Conservation (phyloP, 2,888 invertebrate genomes). For the Ormia ochracea region DNA sequence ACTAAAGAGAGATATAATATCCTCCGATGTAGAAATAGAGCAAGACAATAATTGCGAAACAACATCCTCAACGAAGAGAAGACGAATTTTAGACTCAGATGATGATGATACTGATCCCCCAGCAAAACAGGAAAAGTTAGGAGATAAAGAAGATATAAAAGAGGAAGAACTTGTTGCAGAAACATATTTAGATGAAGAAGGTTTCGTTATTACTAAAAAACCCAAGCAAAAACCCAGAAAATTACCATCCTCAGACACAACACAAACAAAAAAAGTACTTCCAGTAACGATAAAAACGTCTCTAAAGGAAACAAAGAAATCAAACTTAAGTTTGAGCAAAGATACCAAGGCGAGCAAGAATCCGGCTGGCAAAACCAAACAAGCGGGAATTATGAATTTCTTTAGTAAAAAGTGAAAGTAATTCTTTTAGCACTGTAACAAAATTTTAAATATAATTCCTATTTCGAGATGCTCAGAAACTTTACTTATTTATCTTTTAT, state of each 20-base stretch:
- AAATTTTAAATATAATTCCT: no score
- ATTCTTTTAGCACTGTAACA: no score
- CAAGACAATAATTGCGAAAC: constrained; percentile 64
- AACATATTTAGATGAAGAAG: constrained; percentile 74
- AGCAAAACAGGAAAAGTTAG: constrained; percentile 62
- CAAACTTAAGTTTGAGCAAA: constrained; percentile 22
- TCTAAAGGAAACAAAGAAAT: constrained; percentile 58
- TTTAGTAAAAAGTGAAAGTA: constrained; percentile 70
- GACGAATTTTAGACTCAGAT: constrained; percentile 72
- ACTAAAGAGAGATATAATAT: constrained; percentile 68
- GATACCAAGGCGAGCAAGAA: constrained; percentile 51
- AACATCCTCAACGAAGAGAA: constrained; percentile 67
- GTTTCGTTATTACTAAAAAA: constrained; percentile 73
- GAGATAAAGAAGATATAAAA: constrained; percentile 26
- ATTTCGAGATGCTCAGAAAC: no score
- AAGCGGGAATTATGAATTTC: constrained; percentile 73
- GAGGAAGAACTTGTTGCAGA: constrained; percentile 63
- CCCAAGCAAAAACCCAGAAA: constrained; percentile 66
- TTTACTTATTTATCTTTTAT: no score
- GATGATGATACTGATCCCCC: constrained; percentile 67
- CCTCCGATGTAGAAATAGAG: constrained; percentile 63
- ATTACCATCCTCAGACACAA: constrained; percentile 8
- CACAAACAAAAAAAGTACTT: constrained; percentile 63
- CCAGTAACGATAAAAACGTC: constrained; percentile 36
- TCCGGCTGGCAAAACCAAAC: constrained; percentile 69